Conservation (phyloP, 2,113 vertebrate genomes). For the Toxotes jaculatrix region DNA sequence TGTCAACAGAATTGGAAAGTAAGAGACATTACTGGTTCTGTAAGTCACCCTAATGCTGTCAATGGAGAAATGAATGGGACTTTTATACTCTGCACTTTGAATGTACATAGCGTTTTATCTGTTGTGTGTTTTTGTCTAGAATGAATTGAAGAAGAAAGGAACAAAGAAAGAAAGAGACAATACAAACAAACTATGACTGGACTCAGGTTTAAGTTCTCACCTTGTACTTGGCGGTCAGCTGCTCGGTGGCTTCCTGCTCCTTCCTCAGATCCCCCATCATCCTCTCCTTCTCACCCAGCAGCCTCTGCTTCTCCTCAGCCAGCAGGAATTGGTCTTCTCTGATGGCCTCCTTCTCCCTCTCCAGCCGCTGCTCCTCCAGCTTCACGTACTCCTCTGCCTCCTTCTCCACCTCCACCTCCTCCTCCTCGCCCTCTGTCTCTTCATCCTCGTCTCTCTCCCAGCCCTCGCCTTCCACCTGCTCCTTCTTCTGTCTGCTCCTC, state of each 20-base stretch:
- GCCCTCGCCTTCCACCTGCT: conserved; percentile 84
- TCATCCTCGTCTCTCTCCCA: conserved; percentile 66
- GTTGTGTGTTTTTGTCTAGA: not conserved
- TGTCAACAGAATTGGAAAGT: too few relatives aligned
- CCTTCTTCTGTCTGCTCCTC: conserved; percentile 88
- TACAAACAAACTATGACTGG: not conserved
- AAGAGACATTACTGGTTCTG: too few relatives aligned
- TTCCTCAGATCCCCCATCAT: conserved; percentile 95
- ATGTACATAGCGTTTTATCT: too few relatives aligned
- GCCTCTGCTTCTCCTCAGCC: conserved; percentile 94
- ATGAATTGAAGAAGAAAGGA: not conserved
- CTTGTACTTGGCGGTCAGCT: conserved; percentile 96
- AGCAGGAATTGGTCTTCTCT: conserved; percentile 92
- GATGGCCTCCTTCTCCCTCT: conserved; percentile 95
- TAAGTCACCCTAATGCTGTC: too few relatives aligned
- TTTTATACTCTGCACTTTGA: not conserved
- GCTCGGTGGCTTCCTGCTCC: conserved; percentile 94
- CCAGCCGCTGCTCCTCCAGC: conserved; percentile 93
- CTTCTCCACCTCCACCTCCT: conserved; percentile 79
- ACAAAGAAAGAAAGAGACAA: conserved; percentile 7
- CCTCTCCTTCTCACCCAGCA: conserved; percentile 96
- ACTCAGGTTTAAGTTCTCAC: conserved; percentile 73
- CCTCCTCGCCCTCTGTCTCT: conserved; percentile 81
- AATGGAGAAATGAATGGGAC: not conserved
- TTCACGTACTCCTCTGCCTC: conserved; percentile 91